Base-by-base conservation (phyloP, 1,140 invertebrate species). In the Drosophila teissieri region DNA sequence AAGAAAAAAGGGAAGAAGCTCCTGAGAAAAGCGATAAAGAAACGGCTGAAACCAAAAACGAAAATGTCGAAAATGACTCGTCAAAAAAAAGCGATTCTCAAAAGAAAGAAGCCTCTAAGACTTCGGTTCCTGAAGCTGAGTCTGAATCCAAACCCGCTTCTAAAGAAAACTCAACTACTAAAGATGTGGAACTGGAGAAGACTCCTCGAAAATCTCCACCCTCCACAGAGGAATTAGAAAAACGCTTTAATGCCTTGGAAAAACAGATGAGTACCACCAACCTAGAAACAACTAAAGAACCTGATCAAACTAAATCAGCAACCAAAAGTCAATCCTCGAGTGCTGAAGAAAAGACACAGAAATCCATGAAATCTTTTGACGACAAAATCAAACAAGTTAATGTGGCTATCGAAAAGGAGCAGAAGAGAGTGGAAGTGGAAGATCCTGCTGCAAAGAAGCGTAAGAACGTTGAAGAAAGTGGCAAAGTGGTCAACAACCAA, bases 161-260 rank as follows among this genome's bases (percentile, higher is more conserved):
- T 0, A 14, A 39, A 46, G 14, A 8, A 11, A 58, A 58, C 11
- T 14, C 27, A 3, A 19, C 53, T 14, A 6, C 19, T 6, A 57
- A 45, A 10, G 22, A 40, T 12, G 0, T 11, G 1, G 62, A 70
- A 34, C 14, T 48, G 1, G 37, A 14, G 11, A 39, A 54, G 3
- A 31, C 54, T 2, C 57, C 72, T 19, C 68, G 63, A 2, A 92
- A 81, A 36, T 42, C 75, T 1, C 90, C 91, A 3, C 91, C 91
- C 1, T 88, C 88, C 4, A 92, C 91, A 0, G 91, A 91, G 24
- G 91, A 92, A 53, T 54, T 92, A 1, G 91, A 92, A 31, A 91
- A 88, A 42, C 84, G 91, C 2, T 92, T 91, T 45, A 70, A 89
- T 46, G 91, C 90, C 14, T 42, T 92, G 24, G 91, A 91, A 57